Evolutionary conservation across 2,113 vertebrate species (phyloP), one percentile per base, ranked within the genome.

Genomic region (Lycaon pictus): DNA sequence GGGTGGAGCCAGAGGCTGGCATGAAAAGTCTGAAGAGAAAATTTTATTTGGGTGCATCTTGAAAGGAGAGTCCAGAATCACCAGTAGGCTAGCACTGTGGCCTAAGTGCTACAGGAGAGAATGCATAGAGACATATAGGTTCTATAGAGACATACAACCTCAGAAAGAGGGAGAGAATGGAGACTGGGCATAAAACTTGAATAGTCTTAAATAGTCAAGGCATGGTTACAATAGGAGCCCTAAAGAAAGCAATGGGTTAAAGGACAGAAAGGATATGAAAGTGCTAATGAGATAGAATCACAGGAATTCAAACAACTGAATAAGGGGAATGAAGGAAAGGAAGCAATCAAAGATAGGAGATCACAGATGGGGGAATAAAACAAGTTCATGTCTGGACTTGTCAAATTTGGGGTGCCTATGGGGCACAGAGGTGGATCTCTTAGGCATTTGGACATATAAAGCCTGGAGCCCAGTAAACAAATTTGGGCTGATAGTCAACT

Each of bases 71-170:
- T 71, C 27, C 58, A 84, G 56, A 53, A 48, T 74, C 56, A 20
- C 9, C 27, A 62, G n/a, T n/a, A 48, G 22, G 20, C 23, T 0
- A 25, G 6, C 53, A 72, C 37, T 12, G 12, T 53, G 56, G 58
- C 22, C 27, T 48, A 17, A 13, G 0, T 43, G 60, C 13, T 60
- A 1, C 20, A 53, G 11, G 25, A 88, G 1, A 82, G 48, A 86
- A 55, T 19, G 4, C 43, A 43, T 53, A 37, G 37, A 37, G 37
- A 37, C 37, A 37, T 37, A 37, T n/a, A 12, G 35, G 37, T 55
- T 11, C 6, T 51, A 3, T 4, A 74, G 19, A 3, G 2, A 92
- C 5, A 62, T 0, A 76, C 0, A 58, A 17, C 8, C 15, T 86
- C 1, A 55, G 17, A 16, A 51, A 83, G 2, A 51, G 11, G 9